Evolutionary conservation across 2,113 vertebrate species (phyloP).

Genomic region (Gavialis gangeticus): DNA sequence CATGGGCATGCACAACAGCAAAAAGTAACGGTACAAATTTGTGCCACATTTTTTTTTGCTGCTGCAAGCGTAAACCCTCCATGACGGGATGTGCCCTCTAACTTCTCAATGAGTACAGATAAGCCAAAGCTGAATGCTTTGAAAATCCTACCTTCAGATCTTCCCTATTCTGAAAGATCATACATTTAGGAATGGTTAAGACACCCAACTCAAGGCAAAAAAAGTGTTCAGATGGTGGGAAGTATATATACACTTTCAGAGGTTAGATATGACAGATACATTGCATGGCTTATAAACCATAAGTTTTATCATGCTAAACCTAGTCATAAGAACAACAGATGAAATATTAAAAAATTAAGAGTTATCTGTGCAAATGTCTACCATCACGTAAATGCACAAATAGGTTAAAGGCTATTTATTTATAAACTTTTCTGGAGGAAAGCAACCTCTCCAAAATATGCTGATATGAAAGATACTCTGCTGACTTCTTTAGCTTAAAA

Average conservation of each 20-base stretch:
- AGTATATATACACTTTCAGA: not conserved
- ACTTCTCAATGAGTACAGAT: not conserved
- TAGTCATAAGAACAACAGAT: not conserved
- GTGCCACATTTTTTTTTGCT: too few species aligned
- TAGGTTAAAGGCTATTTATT: not conserved
- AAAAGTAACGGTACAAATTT: too few species aligned
- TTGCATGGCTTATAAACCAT: not conserved
- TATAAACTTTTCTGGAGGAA: not conserved
- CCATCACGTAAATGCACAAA: not conserved
- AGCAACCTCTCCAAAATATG: not conserved
- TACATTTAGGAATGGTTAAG: not conserved
- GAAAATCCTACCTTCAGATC: not conserved
- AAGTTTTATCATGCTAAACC: not conserved
- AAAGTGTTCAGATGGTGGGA: not conserved
- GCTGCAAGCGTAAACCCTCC: too few species aligned
- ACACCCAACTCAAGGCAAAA: not conserved
- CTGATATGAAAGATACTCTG: not conserved
- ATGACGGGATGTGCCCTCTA: not conserved
- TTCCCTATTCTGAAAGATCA: not conserved
- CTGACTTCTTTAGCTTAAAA: not conserved
- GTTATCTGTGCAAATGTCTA: not conserved
- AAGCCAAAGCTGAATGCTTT: not conserved
- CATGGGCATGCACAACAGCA: too few species aligned
- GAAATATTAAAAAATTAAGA: not conserved
- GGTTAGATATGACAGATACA: not conserved